Evolutionary conservation across 2,888 invertebrate species (phyloP), one percentile per base, ranked within the genome.

Genomic region (Cerastis leucographa): DNA sequence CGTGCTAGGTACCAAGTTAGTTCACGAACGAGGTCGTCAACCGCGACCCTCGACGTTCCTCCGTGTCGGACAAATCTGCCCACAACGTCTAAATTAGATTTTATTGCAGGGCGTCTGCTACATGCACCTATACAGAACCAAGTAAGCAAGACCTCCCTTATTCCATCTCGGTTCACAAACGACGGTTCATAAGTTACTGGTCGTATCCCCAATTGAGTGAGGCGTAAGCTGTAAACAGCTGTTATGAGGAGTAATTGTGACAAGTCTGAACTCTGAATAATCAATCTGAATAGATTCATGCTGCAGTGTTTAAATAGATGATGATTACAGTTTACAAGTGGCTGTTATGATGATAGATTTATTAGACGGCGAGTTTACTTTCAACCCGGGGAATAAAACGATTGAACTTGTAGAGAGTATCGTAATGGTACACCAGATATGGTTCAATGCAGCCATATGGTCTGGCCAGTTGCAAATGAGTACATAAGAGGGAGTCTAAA

Each of bases 11-110:
- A 80, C 81, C 74, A 86, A 87, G 87, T 87, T 76, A 85, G 80
- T 85, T 73, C 74, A 77, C 66, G 66, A 75, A 80, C 83, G 92
- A 94, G 96, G 95, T 96, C 96, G 94, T 93, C 95, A 95, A 96
- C 96, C 96, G 94, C 91, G 92, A 93, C 94, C 94, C 93, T 91
- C 91, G 62, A 89, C 90, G 91, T 89, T 90, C 91, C 94, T 89
- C 93, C 93, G 90, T 90, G 92, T 92, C 94, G 93, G 94, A 96
- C 95, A 96, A 96, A 96, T 96, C 96, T 95, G 95, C 93, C 90
- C 91, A 92, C 93, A 91, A 96, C 94, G 96, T 96, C 96, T 96
- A 96, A 96, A 96, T 96, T 96, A 96, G 96, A 96, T 96, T 96
- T 96, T 96, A 96, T 96, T 96, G 94, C 96, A 90, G 92, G 93